Evolutionary conservation across 2,888 invertebrate species (phyloP), one percentile per base, ranked within the genome.

Genomic region (Ptycholaimellus sp.): DNA sequence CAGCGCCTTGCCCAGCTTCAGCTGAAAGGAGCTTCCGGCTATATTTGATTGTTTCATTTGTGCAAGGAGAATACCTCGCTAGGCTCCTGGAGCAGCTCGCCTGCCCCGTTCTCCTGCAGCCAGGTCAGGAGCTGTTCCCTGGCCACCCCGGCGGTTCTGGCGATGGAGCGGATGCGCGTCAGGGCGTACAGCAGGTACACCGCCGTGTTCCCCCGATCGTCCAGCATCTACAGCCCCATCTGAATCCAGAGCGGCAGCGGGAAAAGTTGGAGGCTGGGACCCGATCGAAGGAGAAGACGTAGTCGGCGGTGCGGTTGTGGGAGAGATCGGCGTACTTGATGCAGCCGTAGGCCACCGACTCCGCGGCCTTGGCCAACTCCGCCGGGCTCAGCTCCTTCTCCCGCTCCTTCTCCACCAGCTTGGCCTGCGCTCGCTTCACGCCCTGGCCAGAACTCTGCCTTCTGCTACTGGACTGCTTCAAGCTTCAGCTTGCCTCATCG

Each of bases 151-250:
- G 65, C 63, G 25, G 52, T 58, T 19, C 66, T 54, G 5, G 60
- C 55, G 35, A 67, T 66, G 2, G 66, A 64, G 40, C 77, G 71
- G 46, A 99, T 99, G 29, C 96, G 69, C 9, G 87, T 87, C 48
- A 79, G 72, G 1, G 85, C 82, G 60, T 96, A 96, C 6, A 96
- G 63, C 36, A 99, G 65, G 58, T 96, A 99, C 0, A 87, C 90
- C 0, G 96, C 96, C 1, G 96, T 99, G 59, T 99, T 99, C 9
- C 96, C 96, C 58, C 79, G 77, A 59, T 96, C 93, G 55, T 96
- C 90, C 44, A 99, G 67, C 96, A 99, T 99, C 68, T 69, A 49
- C 46, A 46, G 38, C 39, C 34, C 21, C 7, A 6, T 6, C 7
- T 23, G n/a, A n/a, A n/a, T n/a, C 23, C 23, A 23, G 23, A 23